Conservation (phyloP, 2,797 vertebrate genomes). For the Alfaro cultratus region DNA sequence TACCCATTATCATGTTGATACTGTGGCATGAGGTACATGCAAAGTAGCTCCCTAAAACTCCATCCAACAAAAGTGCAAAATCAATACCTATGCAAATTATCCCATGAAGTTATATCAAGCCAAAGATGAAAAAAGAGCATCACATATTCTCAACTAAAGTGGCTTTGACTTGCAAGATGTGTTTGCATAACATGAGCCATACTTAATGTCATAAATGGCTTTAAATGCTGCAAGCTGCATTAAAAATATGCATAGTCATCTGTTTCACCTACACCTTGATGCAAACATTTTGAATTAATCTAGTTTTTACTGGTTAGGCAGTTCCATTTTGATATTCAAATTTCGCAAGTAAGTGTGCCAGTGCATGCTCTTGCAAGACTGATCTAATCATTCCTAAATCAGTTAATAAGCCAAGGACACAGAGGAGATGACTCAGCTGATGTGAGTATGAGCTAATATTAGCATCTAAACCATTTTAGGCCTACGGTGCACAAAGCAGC, state of each 20-base stretch:
- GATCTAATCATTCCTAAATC: constrained; percentile 80
- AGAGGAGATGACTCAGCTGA: constrained; percentile 84
- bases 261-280: constrained; percentile 69
- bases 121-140: constrained; percentile 47
- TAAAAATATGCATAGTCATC: constrained; percentile 76
- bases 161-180: constrained; percentile 73
- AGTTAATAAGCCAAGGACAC: constrained; percentile 83
- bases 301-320: constrained; percentile 76
- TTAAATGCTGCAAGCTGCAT: constrained; percentile 76
- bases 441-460: constrained; percentile 77
- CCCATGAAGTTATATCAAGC: constrained; percentile 63
- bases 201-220: constrained; percentile 80
- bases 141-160: constrained; percentile 69
- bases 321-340: constrained; percentile 81
- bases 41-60: constrained; percentile 56
- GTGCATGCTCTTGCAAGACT: constrained; percentile 50
- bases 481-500: constrained; percentile 40
- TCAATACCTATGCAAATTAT: constrained; percentile 73
- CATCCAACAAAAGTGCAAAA: constrained; percentile 67
- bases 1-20: constrained; percentile 35
- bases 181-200: constrained; percentile 81
- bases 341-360: constrained; percentile 48
- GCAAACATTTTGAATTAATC: constrained; percentile 77
- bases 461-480: constrained; percentile 66
- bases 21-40: constrained; percentile 25